Conservation (phyloP, 2,113 vertebrate species). For the Datnioides undecimradiatus region DNA sequence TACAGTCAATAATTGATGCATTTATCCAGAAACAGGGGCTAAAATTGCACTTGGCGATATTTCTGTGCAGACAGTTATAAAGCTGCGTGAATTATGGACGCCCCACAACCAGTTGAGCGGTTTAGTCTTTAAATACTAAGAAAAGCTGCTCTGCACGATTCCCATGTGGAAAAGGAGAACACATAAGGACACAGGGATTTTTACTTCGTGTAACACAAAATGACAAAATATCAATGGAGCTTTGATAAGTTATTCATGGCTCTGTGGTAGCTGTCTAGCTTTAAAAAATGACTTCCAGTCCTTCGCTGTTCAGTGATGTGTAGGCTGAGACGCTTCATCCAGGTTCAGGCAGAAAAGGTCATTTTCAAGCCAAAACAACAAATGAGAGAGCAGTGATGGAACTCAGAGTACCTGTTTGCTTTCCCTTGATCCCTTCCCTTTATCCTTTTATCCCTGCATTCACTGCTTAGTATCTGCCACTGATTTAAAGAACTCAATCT, state of each 20-base stretch:
- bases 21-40: background rate
- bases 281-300: background rate
- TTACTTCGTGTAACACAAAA: background rate
- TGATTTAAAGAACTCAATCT: background rate
- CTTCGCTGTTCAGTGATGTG: background rate
- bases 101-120: background rate
- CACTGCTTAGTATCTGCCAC: background rate
- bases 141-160: background rate
- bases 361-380: background rate
- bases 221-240: background rate
- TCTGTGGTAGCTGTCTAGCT: background rate
- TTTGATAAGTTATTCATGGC: background rate
- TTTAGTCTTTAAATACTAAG: background rate
- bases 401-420: background rate
- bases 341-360: background rate
- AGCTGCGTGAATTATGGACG: background rate
- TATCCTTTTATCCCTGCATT: no score
- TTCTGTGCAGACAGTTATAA: background rate
- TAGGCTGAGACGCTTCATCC: background rate
- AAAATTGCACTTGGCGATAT: background rate
- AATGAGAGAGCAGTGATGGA: background rate
- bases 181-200: background rate
- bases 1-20: background rate
- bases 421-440: background rate
- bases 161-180: background rate